Conservation (phyloP, 2,113 vertebrate species). For the Trinectes maculatus region DNA sequence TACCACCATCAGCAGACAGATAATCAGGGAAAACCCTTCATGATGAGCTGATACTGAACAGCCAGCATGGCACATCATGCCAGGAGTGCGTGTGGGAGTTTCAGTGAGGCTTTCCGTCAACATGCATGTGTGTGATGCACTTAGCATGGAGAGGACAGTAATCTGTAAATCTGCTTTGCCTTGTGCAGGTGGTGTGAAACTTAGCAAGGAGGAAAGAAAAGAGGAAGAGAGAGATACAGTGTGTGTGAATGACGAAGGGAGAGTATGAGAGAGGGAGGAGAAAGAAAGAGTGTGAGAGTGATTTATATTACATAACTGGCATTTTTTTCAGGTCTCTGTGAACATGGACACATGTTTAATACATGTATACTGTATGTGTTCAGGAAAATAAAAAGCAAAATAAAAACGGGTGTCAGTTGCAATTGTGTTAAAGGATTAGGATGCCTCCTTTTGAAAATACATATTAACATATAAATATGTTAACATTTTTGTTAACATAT, state of each 20-base stretch:
- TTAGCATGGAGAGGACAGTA: conserved; percentile 74
- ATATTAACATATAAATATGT: too few species aligned
- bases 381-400: conserved; percentile 14
- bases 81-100: conserved; percentile 11
- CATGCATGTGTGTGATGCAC: conserved; percentile 63
- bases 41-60: conserved; percentile 56
- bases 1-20: conserved; percentile 29
- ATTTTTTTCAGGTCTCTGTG: conserved; percentile 53
- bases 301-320: conserved; percentile 71
- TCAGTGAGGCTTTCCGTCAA: conserved; percentile 34
- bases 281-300: conserved; percentile 35
- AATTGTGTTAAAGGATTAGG: not conserved
- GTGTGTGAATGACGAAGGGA: conserved; percentile 58
- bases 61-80: conserved; percentile 40
- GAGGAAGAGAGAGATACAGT: conserved; percentile 20
- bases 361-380: conserved; percentile 24
- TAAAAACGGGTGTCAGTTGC: not conserved
- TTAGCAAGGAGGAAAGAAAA: conserved; percentile 56
- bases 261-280: too few species aligned
- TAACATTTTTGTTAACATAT: too few species aligned
- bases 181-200: conserved; percentile 76
- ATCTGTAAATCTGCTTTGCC: conserved; percentile 83
- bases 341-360: conserved; percentile 51
- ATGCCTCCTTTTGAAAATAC: too few species aligned
- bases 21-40: conserved; percentile 51